Evolutionary conservation across 2,113 vertebrate species (phyloP).

Genomic region (Phoenicopterus ruber): DNA sequence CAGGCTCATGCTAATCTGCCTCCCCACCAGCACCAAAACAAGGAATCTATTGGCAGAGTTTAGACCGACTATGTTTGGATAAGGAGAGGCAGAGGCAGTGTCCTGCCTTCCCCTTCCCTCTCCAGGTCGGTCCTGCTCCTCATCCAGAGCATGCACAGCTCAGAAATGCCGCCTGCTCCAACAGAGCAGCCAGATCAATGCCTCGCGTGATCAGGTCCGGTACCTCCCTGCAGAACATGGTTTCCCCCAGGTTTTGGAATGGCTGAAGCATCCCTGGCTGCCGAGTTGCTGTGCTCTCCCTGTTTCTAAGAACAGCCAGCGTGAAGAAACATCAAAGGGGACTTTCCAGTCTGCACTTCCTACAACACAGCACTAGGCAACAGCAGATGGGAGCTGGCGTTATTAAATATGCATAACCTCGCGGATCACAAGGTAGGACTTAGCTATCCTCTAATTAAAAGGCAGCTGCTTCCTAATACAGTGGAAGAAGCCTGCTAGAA

Average conservation of each 20-base stretch:
- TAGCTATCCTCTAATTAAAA: constrained; percentile 50
- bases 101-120: not conserved
- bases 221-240: not conserved
- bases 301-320: not conserved
- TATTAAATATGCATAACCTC: constrained; percentile 40
- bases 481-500: not conserved
- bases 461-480: constrained; percentile 18
- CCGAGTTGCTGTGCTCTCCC: not conserved
- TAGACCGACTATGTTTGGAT: not conserved
- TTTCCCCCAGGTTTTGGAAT: not conserved
- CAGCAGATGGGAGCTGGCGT: not conserved
- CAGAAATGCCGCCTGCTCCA: not conserved
- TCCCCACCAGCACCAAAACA: not conserved
- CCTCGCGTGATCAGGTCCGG: not conserved
- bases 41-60: not conserved
- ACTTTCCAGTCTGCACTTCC: not conserved
- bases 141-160: not conserved
- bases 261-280: not conserved
- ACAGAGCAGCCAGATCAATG: not conserved
- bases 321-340: constrained; percentile 14
- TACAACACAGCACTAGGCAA: not conserved
- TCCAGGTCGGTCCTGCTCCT: not conserved
- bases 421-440: not conserved
- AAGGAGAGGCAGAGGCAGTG: not conserved
- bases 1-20: not conserved